Conservation (phyloP, 2,888 invertebrate genomes). For the Nudaria mundana region DNA sequence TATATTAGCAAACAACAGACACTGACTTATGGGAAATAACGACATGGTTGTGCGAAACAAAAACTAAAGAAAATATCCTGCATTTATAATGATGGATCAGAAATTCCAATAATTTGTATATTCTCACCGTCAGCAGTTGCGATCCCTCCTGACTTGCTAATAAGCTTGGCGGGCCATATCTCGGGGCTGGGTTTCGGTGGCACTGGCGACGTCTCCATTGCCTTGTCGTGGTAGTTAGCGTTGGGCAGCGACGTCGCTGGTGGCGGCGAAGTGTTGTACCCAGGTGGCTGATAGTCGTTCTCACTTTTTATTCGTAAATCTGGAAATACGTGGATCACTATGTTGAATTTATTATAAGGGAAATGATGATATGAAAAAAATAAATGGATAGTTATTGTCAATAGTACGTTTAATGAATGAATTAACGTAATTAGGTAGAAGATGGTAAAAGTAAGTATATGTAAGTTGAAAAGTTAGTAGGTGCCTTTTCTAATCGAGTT, state of each 20-base stretch:
- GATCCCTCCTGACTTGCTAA: constrained; percentile 89
- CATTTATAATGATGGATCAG: too few species aligned
- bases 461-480: too few species aligned
- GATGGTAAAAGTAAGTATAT: too few species aligned
- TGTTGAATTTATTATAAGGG: constrained; percentile 15
- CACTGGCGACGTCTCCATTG: constrained; percentile 72
- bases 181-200: constrained; percentile 82
- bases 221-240: constrained; percentile 70
- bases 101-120: too few species aligned
- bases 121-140: constrained; percentile 91
- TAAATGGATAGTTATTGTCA: too few species aligned
- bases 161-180: constrained; percentile 83
- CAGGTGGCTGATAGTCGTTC: constrained; percentile 74
- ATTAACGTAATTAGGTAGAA: too few species aligned
- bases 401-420: too few species aligned
- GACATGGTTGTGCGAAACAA: too few species aligned
- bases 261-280: constrained; percentile 81
- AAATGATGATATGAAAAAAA: not conserved
- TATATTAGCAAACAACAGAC: too few species aligned
- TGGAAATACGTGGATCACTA: constrained; percentile 53
- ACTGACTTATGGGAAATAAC: too few species aligned
- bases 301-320: constrained; percentile 90
- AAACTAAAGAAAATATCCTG: too few species aligned
- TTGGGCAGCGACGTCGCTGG: constrained; percentile 77
- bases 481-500: too few species aligned